Conservation (phyloP, 2,888 invertebrate genomes). For the Limenitis camilla region DNA sequence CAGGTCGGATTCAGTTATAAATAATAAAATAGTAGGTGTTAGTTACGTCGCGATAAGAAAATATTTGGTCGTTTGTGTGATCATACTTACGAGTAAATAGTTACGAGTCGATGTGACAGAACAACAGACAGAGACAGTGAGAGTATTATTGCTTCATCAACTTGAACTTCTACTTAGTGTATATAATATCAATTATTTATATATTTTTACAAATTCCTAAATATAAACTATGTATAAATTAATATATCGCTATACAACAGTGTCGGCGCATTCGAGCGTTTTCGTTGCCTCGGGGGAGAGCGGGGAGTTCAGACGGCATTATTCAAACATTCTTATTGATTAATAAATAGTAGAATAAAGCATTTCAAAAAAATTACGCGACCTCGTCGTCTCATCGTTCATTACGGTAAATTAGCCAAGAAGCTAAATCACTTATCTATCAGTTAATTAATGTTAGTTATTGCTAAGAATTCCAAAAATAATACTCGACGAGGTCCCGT, state of each 20-base stretch:
- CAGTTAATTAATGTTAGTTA: background rate
- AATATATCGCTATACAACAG: constrained; percentile 23
- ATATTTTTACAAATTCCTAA: constrained; percentile 33
- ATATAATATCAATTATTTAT: constrained; percentile 25
- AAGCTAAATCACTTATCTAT: constrained; percentile 6
- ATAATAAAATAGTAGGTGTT: constrained; percentile 1
- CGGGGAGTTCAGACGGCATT: constrained; percentile 6
- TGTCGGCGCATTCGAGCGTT: constrained; percentile 11
- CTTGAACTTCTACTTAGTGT: constrained; percentile 28
- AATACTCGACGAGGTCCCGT: background rate
- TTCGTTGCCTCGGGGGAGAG: constrained; percentile 3
- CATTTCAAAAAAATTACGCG: constrained; percentile 10
- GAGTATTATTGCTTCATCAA: constrained; percentile 30
- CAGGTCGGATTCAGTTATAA: background rate
- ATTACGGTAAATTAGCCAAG: constrained; percentile 1
- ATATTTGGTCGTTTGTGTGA: constrained; percentile 43
- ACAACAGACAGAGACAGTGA: constrained; percentile 26
- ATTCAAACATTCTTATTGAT: constrained; percentile 15
- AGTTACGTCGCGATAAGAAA: constrained; percentile 30
- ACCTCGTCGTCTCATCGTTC: background rate
- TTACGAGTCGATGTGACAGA: constrained; percentile 17
- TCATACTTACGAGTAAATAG: constrained; percentile 15
- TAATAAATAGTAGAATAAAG: constrained; percentile 18
- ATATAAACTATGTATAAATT: constrained; percentile 16
- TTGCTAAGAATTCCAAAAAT: background rate